Evolutionary conservation across 1,140 invertebrate genomes (phyloP).

Genomic region (Pectinophora gossypiella): DNA sequence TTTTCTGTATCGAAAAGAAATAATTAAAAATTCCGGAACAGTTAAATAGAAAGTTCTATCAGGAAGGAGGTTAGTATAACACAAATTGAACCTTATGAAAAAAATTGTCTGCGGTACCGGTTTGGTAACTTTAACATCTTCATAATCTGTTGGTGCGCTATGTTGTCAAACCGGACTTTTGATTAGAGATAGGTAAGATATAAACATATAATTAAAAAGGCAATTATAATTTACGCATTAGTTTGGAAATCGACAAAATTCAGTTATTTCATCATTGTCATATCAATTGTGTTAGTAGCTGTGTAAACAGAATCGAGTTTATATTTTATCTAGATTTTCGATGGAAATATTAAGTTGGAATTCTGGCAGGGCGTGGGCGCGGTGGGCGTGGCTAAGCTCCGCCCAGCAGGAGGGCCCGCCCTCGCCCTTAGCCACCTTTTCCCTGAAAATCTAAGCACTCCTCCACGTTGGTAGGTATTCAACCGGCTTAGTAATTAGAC

Average conservation of each 20-base stretch:
- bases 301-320: not conserved
- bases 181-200: too few relatives aligned
- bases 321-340: not conserved
- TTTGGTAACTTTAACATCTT: too few relatives aligned
- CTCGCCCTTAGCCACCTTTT: constrained; percentile 67
- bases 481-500: constrained; percentile 29
- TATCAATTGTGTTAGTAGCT: too few relatives aligned
- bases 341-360: constrained; percentile 20
- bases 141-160: too few relatives aligned
- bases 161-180: too few relatives aligned
- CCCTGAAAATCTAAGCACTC: constrained; percentile 52
- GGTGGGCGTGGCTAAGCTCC: constrained; percentile 63
- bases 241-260: too few relatives aligned
- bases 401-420: constrained; percentile 60
- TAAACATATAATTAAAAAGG: too few relatives aligned
- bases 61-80: not conserved
- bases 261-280: too few relatives aligned
- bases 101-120: not conserved
- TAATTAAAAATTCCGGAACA: too few relatives aligned
- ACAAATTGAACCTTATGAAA: not conserved
- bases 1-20: too few relatives aligned
- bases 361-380: constrained; percentile 60
- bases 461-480: constrained; percentile 43
- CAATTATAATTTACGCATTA: too few relatives aligned
- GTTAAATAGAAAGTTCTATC: not conserved